A percentile compares a stretch with the other conserved stretches of the same genome.
These are phyloP conservation scores for Myotis planiceps DNA, from an alignment of 2,797 vertebrate genomes.

Conservation along the genomic window DNA sequence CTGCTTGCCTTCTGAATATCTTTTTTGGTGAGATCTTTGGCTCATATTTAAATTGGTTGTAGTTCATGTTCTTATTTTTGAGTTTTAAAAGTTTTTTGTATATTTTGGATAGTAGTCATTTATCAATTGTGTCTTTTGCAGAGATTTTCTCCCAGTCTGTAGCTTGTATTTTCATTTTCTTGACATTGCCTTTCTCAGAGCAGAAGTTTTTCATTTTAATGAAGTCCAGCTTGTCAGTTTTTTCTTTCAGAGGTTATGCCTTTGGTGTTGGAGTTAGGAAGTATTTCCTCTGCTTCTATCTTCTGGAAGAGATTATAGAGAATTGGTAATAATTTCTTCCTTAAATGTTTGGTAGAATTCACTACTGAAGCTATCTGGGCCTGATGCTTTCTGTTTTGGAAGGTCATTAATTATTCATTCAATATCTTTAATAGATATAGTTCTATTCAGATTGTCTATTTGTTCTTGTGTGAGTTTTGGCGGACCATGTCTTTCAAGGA, in stretches of 20 bases:
- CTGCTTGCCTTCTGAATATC: background rate
- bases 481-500: background rate
- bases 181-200: background rate
- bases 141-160: background rate
- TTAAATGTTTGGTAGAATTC: background rate
- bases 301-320: background rate
- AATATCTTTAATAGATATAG: background rate
- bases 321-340: background rate
- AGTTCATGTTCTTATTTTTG: background rate
- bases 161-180: background rate
- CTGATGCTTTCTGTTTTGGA: background rate
- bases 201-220: background rate
- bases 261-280: background rate
- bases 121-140: background rate
- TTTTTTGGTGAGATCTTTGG: background rate
- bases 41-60: background rate
- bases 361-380: background rate
- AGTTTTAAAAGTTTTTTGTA: background rate
- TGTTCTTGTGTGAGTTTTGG: background rate
- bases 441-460: background rate
- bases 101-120: background rate
- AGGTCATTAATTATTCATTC: background rate
- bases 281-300: background rate
- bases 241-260: background rate
- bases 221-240: background rate